Evolutionary conservation across 2,888 invertebrate genomes (phyloP), one percentile per base, ranked within the genome.

Genomic region (Pristionchus maxplancki): DNA sequence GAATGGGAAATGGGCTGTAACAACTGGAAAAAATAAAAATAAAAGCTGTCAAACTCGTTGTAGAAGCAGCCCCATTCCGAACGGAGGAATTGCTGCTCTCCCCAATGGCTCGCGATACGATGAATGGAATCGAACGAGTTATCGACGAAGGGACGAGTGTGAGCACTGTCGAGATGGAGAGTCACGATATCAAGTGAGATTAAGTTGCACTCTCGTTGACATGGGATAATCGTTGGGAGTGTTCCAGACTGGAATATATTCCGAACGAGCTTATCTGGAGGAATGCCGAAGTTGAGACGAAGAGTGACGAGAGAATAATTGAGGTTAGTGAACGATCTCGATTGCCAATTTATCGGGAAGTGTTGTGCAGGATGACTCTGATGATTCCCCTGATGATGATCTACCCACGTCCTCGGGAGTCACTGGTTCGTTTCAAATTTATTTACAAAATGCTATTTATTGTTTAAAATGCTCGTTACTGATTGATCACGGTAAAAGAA

Each of bases 91-190:
- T 85, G 11, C 15, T 44, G 3, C 62, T 85, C 17, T 64, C 62
- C 44, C 20, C 31, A 17, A 31, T 37, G n/a, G 85, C 85, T 24
- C 62, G 85, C 37, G 85, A 64, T 1, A 64, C 85, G 28, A 62
- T 85, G 62, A 85, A 85, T 85, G 64, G 44, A 15, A 44, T 87
- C 6, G 86, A 87, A 50, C n/a, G 50, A 71, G 50, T 53, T 24
- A 50, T 87, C 28, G 71, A 24, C 17, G 28, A 48, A 48, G 86
- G 86, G 15, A 71, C 71, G 34, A 71, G 71, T 71, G 34, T 67
- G 8, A 50, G 48, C 24, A 71, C 34, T 4, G 5, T 37, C 13
- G 86, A 67, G 37, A 87, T 87, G 86, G 86, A 87, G 48, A 87
- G 13, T 17, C 71, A 87, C 24, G 86, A 87, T 31, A 11, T 20